Evolutionary conservation across 2,797 vertebrate species (phyloP), one percentile per base, ranked within the genome.

Genomic region (Myripristis murdjan): DNA sequence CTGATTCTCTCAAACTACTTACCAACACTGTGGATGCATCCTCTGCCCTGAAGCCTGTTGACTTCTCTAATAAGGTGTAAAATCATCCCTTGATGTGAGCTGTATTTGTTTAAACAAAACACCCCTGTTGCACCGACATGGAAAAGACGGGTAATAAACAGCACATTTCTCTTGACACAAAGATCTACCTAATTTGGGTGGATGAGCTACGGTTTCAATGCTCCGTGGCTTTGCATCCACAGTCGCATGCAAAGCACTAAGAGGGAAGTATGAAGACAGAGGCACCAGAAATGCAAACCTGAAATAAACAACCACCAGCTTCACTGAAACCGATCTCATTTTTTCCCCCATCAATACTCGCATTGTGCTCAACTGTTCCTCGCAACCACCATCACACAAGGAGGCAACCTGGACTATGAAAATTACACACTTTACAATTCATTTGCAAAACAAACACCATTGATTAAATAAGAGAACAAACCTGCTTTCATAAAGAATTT

Each of bases 241-340:
- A 2, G 7, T 47, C 9, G 73, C 20, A 85, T 86, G 80, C 79
- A 89, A 91, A 89, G 3, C 7, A 62, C 6, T 12, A 44, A 31
- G 28, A 1, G 5, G 22, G 11, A 1, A 26, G n/a, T 14, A 26
- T 8, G 4, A 1, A 11, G 0, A 12, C 1, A 18, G 20, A 22
- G 28, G 4, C 7, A 35, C 33, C 33, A 35, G 33, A 9, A 10
- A 35, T 35, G 8, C 33, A 35, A 35, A 35, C 7, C 33, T 35
- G 8, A 10, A 35, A 10, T 9, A 35, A 2, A 8, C 33, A 7
- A 35, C 7, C 2, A 8, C 2, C 33, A 35, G 2, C 11, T 2
- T 35, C 33, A 11, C 4, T 7, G 28, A 31, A 4, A 2, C 28
- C 28, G 31, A 31, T 31, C 28, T 31, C 28, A 31, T 31, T n/a